Evolutionary conservation across 2,797 vertebrate species (phyloP), one percentile per base, ranked within the genome.

Genomic region (Strix occidentalis): DNA sequence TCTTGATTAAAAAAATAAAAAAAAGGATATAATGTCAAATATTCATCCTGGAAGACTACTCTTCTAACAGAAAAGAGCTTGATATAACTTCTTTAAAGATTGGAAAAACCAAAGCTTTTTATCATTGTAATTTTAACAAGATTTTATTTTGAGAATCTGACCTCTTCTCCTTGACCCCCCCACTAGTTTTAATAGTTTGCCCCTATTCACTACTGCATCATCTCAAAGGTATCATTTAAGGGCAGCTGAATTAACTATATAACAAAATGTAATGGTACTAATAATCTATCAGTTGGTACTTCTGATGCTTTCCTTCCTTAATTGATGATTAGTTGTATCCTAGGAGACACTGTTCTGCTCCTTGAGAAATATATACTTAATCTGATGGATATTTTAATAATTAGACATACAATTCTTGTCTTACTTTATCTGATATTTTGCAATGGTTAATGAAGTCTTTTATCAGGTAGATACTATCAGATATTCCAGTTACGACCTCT

Each of bases 311-410:
- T 84, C 19, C 61, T 91, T 84, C 76, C 45, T 92, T 94, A 94
- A 87, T 54, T 84, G 61, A 37, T 80, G 83, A 87, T 93, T 93
- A 92, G 31, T 77, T 74, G 51, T 80, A 60, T 91, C 43, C 41
- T 84, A 81, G 39, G 57, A 84, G 72, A 53, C 41, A 57, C 15
- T 66, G 25, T 87, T 72, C 29, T 81, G 37, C 58, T 84, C 35
- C 19, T 84, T 89, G 61, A 61, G 69, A 95, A 76, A 23, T 46
- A 84, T 69, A 48, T 53, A 64, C 26, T 71, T 77, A 70, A 66
- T 74, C 46, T 95, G 39, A 91, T 87, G 43, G 58, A 82, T 83
- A 89, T 90, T 94, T 94, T 84, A 77, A 53, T 92, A 76, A 6
- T 54, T 66, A 87, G 50, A 74, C 29, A 57, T 56, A 60, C 6